These are phyloP conservation scores for Raillietiella orientalis DNA, from an alignment of 2,888 invertebrate genomes.

Conservation along the genomic window DNA sequence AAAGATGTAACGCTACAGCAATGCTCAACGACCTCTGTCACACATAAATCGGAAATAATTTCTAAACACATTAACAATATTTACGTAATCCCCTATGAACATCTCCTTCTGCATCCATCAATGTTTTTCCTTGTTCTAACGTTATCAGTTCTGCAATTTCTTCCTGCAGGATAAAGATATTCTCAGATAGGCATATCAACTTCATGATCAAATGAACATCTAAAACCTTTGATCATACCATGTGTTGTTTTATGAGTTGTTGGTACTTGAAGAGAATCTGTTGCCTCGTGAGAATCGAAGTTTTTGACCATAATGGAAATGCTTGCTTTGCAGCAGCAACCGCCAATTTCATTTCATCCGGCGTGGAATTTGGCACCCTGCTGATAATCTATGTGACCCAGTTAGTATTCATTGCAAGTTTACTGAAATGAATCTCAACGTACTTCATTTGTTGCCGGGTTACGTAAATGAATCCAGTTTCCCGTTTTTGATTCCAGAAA, in stretches of 20 bases:
- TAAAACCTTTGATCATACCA: slow-evolving; percentile 15
- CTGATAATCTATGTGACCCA: slow-evolving; percentile 18
- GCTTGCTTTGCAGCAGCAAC: slow-evolving; percentile 53
- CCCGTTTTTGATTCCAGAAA: slow-evolving; percentile 63
- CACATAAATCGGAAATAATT: slow-evolving; percentile 1
- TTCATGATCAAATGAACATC: background rate
- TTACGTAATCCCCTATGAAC: slow-evolving; percentile 83
- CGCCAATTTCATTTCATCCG: slow-evolving; percentile 58
- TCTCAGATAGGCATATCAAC: no score
- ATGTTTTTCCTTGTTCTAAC: slow-evolving; percentile 83
- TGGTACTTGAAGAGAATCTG: slow-evolving; percentile 58
- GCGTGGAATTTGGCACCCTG: slow-evolving; percentile 63
- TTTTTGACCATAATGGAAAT: slow-evolving; percentile 50
- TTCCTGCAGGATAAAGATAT: slow-evolving; percentile 17
- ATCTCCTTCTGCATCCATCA: slow-evolving; percentile 90
- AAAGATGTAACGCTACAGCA: slow-evolving; percentile 73
- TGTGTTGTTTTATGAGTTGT: slow-evolving; percentile 55
- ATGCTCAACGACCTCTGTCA: slow-evolving; percentile 74
- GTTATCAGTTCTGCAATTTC: slow-evolving; percentile 72
- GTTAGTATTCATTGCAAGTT: background rate
- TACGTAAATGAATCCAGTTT: slow-evolving; percentile 79
- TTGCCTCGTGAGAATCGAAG: slow-evolving; percentile 67
- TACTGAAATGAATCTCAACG: slow-evolving; percentile 2
- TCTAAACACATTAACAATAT: slow-evolving; percentile 13
- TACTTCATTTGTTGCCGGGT: slow-evolving; percentile 72